Conservation (phyloP, 2,113 vertebrate genomes). For the Elanoides forficatus region DNA sequence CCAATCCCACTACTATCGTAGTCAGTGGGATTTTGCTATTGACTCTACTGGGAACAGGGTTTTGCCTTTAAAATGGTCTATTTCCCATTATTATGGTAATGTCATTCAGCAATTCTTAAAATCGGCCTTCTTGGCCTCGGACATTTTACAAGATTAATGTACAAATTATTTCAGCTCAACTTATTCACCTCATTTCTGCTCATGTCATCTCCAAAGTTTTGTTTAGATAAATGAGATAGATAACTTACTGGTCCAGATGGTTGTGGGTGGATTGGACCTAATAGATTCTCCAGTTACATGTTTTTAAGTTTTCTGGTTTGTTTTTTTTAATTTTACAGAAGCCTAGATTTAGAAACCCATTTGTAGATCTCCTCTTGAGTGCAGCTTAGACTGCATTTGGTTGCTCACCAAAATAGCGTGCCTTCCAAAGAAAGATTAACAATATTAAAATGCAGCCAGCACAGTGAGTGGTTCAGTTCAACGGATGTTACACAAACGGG, state of each 20-base stretch:
- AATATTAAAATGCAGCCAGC: constrained; percentile 43
- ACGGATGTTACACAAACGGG: not conserved
- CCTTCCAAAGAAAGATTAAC: constrained; percentile 40
- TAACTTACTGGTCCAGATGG: constrained; percentile 46
- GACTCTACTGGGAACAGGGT: not conserved
- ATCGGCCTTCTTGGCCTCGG: not conserved
- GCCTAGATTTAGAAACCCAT: constrained; percentile 38
- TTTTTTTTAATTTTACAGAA: constrained; percentile 24
- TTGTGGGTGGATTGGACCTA: constrained; percentile 36
- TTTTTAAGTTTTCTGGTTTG: not conserved
- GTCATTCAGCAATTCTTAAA: constrained; percentile 4
- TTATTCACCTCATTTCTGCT: constrained; percentile 37
- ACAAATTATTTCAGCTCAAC: constrained; percentile 3
- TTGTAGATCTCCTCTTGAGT: constrained; percentile 43
- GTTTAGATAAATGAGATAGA: constrained; percentile 7
- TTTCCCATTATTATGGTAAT: constrained; percentile 43
- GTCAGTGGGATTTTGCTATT: constrained; percentile 32
- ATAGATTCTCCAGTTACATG: constrained; percentile 32
- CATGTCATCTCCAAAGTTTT: constrained; percentile 31
- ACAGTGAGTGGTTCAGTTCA: constrained; percentile 1
- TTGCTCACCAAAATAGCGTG: constrained; percentile 52
- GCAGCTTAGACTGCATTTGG: constrained; percentile 19
- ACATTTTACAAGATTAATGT: constrained; percentile 22
- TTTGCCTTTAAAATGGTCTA: constrained; percentile 19
- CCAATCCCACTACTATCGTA: constrained; percentile 2